phyloP scores from a whole-genome alignment of 1,140 invertebrate species.

The Pseudomyrmex pallidus region DNA sequence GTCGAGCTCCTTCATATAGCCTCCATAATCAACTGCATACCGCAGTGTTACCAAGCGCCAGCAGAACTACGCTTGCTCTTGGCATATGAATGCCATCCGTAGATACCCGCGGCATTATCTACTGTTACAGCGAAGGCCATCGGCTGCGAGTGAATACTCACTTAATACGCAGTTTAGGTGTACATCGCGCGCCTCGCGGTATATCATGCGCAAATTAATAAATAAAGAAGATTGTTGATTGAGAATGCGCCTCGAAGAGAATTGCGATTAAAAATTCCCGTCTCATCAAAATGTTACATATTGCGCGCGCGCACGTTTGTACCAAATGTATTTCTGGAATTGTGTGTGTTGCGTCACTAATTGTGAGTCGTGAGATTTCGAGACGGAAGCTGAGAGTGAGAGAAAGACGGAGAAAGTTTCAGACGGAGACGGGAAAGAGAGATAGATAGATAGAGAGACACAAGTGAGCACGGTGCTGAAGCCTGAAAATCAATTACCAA shows the following conservation, averaged over 20 bases:
- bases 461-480: conserved; percentile 70
- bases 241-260: no score
- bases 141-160: conserved; percentile 14
- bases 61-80: conserved; percentile 72
- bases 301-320: conserved; percentile 2
- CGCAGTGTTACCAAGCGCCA: conserved; percentile 78
- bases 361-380: conserved; percentile 21
- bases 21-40: conserved; percentile 82
- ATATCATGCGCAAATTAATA: not conserved
- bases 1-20: conserved; percentile 80
- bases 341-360: conserved; percentile 31
- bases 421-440: conserved; percentile 35
- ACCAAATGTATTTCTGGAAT: not conserved
- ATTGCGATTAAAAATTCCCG: no score
- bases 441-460: conserved; percentile 57
- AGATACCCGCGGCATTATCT: conserved; percentile 60
- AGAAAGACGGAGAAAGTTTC: conserved; percentile 61
- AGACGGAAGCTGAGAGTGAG: conserved; percentile 40
- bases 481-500: conserved; percentile 80
- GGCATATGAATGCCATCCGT: conserved; percentile 77
- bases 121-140: conserved; percentile 40
- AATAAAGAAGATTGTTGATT: not conserved
- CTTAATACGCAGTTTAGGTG: conserved; percentile 20
- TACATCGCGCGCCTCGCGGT: no score
- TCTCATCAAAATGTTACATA: not conserved